These are phyloP conservation scores for Archaeoteleia sp. DNA, from an alignment of 2,888 invertebrate genomes.

Conservation along the genomic window DNA sequence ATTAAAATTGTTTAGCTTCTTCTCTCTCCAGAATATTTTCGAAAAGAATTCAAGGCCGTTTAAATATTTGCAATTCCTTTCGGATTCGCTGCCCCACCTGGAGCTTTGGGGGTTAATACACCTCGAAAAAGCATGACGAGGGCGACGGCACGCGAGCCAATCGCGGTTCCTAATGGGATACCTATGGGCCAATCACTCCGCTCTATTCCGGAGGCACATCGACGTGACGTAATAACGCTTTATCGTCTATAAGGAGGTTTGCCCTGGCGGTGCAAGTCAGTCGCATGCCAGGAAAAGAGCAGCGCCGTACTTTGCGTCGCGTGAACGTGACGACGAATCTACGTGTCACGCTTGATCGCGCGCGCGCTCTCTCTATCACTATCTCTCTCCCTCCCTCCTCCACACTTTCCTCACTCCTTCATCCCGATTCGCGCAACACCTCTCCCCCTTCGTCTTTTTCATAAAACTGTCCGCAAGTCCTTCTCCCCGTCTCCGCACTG, in stretches of 20 bases:
- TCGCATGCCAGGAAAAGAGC: constrained; percentile 43
- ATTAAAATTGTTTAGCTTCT: too few relatives aligned
- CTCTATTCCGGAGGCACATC: constrained; percentile 27
- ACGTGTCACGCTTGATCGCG: constrained; percentile 25
- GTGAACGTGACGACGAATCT: constrained; percentile 35
- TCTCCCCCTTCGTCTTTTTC: too few relatives aligned
- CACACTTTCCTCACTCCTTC: neutral
- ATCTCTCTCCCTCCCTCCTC: constrained; percentile 10
- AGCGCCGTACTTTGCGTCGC: constrained; percentile 23
- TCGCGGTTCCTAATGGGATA: constrained; percentile 51
- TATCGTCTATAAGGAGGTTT: constrained; percentile 49
- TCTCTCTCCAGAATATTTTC: too few relatives aligned
- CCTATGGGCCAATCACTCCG: constrained; percentile 29
- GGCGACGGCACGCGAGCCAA: constrained; percentile 53
- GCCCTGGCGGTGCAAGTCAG: constrained; percentile 40
- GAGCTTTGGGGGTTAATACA: too few relatives aligned
- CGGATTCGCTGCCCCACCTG: too few relatives aligned
- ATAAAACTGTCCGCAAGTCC: too few relatives aligned
- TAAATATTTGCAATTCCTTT: too few relatives aligned
- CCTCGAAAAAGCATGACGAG: constrained; percentile 48
- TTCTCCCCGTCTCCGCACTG: too few relatives aligned
- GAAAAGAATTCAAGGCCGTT: too few relatives aligned
- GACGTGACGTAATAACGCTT: constrained; percentile 43
- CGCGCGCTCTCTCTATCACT: neutral
- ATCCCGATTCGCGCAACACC: too few relatives aligned